Percentiles rank a stretch among this genome's conserved stretches.
These are phyloP conservation scores for Leucania comma DNA, from an alignment of 2,888 invertebrate genomes.

Conservation along the genomic window DNA sequence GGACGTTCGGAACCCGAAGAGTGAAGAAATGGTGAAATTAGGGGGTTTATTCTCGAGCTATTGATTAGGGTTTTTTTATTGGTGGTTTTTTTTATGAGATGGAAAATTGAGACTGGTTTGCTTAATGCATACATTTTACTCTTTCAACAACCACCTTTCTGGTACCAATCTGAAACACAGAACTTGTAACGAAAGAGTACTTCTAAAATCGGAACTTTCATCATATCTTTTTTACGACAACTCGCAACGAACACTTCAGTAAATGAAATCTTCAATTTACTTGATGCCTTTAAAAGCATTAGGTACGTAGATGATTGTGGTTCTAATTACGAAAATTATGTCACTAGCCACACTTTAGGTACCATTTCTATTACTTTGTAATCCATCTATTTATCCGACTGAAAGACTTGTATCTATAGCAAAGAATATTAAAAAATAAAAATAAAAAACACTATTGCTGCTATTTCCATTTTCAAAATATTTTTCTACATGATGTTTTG, in stretches of 20 bases:
- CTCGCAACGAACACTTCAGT: background rate
- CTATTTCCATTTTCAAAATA: background rate
- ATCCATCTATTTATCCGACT: too few species aligned
- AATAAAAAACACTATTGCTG: too few species aligned
- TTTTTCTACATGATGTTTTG: conserved; percentile 75
- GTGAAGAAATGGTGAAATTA: too few species aligned
- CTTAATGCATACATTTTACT: background rate
- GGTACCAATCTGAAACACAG: background rate
- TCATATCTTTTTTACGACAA: background rate
- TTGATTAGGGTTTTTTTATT: too few species aligned
- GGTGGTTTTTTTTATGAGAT: too few species aligned
- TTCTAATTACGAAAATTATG: background rate
- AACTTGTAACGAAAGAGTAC: background rate
- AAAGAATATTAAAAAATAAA: too few species aligned
- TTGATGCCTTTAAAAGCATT: background rate
- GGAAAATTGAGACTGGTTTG: background rate
- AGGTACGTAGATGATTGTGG: background rate
- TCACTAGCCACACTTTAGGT: too few species aligned
- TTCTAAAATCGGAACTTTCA: background rate
- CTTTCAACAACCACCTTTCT: background rate
- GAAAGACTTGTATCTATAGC: too few species aligned
- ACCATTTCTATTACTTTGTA: too few species aligned
- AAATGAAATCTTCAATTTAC: background rate
- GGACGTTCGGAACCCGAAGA: too few species aligned
- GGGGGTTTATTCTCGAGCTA: too few species aligned